phyloP scores from a whole-genome alignment of 2,113 vertebrate species.

The Addax nasomaculatus region DNA sequence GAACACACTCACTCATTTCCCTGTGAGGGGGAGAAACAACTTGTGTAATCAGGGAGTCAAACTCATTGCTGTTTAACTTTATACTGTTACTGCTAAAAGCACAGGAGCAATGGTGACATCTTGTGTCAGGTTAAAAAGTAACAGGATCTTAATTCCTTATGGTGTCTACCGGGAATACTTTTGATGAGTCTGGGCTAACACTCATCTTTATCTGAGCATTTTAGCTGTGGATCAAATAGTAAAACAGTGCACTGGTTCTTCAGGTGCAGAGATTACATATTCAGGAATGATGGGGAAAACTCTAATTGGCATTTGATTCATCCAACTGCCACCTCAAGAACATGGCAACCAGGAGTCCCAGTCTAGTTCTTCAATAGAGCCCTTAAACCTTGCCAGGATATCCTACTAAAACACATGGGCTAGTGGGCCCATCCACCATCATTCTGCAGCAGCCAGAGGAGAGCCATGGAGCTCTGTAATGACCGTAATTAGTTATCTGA shows the following conservation, averaged over 20 bases:
- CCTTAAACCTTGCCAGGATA: not conserved
- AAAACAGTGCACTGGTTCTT: constrained; percentile 12
- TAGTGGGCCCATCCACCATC: not conserved
- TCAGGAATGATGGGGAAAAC: not conserved
- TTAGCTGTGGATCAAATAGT: not conserved
- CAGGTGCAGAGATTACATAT: not conserved
- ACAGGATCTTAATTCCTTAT: constrained; percentile 62
- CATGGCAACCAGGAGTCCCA: not conserved
- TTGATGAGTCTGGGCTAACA: not conserved
- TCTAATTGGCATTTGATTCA: not conserved
- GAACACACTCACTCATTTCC: not conserved
- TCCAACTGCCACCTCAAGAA: constrained; percentile 17
- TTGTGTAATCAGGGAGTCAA: not conserved
- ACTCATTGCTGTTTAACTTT: constrained; percentile 27
- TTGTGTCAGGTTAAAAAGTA: constrained; percentile 75
- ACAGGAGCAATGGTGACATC: constrained; percentile 76
- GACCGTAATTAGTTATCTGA: not conserved
- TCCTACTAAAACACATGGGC: not conserved
- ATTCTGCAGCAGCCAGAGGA: not conserved
- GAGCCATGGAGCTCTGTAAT: not conserved
- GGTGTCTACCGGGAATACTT: constrained; percentile 21
- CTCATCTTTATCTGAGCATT: not conserved
- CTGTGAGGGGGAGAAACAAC: not conserved
- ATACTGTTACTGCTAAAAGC: constrained; percentile 56
- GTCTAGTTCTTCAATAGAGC: not conserved